Evolutionary conservation across 2,797 vertebrate species (phyloP).

Genomic region (Coilia nasus): DNA sequence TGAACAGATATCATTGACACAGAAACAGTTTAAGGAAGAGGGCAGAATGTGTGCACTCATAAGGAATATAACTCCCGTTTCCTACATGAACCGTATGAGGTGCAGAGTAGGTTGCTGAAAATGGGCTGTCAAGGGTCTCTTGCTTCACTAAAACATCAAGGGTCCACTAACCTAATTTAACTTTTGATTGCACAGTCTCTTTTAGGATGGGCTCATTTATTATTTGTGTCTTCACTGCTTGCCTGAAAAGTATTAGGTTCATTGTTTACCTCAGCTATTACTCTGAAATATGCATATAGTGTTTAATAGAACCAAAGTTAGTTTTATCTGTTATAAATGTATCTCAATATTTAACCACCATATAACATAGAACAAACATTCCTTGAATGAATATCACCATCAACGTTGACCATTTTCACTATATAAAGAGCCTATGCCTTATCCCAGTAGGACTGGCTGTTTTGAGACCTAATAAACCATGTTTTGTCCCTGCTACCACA

Average conservation of each 20-base stretch:
- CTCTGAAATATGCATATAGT: neutral
- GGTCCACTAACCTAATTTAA: neutral
- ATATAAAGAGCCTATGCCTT: neutral
- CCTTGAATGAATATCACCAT: neutral
- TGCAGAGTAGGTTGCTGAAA: neutral
- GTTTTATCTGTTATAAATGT: too few species aligned
- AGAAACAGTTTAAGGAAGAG: neutral
- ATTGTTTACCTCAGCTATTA: neutral
- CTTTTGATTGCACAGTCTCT: neutral
- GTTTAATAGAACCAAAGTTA: neutral
- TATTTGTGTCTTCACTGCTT: neutral
- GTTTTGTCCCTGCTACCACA: neutral
- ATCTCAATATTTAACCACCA: neutral
- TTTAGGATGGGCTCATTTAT: neutral
- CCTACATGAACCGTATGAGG: neutral
- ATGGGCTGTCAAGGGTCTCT: neutral
- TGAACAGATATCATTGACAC: too few species aligned
- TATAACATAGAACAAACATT: neutral
- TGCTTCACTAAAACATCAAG: neutral
- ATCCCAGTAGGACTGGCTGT: neutral
- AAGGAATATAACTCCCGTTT: neutral
- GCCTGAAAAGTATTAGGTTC: neutral
- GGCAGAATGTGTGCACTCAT: neutral
- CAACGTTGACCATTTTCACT: neutral
- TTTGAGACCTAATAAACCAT: neutral